Conservation (phyloP, 2,113 vertebrate genomes). For the Xiphorhynchus elegans region DNA sequence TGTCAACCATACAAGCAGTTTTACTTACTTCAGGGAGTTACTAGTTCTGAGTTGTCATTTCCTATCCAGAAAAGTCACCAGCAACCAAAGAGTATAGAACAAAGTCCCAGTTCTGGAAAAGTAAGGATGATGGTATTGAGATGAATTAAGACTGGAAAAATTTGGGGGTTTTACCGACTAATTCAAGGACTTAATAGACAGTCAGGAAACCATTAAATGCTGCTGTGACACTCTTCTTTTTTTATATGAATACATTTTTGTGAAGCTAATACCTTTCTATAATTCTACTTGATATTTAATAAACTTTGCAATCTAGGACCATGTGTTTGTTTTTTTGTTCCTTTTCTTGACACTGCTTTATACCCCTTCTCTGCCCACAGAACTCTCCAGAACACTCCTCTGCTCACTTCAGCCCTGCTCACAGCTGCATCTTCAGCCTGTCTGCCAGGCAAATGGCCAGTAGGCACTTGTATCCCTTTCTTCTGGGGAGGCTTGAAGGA, state of each 20-base stretch:
- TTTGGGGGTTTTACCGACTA: not conserved
- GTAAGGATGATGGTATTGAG: not conserved
- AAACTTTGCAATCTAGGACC: not conserved
- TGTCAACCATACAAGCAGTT: not conserved
- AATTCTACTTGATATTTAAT: conserved; percentile 32
- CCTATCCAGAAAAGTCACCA: not conserved
- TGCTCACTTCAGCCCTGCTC: not conserved
- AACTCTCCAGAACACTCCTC: not conserved
- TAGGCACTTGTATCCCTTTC: not conserved
- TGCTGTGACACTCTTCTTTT: not conserved
- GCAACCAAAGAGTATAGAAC: not conserved
- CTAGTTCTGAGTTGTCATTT: not conserved
- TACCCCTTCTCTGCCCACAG: not conserved
- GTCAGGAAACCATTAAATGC: not conserved
- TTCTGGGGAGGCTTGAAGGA: rapidly evolving
- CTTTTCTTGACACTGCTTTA: not conserved
- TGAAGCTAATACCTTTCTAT: not conserved
- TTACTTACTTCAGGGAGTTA: not conserved
- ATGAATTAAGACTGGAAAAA: not conserved
- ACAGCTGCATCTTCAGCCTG: not conserved
- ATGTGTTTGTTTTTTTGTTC: not conserved
- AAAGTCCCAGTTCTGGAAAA: not conserved
- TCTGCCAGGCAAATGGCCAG: not conserved
- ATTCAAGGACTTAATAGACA: not conserved
- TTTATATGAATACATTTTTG: not conserved